These are phyloP conservation scores for Pangasius mekongensis DNA, from an alignment of 2,797 vertebrate genomes.

Conservation along the genomic window DNA sequence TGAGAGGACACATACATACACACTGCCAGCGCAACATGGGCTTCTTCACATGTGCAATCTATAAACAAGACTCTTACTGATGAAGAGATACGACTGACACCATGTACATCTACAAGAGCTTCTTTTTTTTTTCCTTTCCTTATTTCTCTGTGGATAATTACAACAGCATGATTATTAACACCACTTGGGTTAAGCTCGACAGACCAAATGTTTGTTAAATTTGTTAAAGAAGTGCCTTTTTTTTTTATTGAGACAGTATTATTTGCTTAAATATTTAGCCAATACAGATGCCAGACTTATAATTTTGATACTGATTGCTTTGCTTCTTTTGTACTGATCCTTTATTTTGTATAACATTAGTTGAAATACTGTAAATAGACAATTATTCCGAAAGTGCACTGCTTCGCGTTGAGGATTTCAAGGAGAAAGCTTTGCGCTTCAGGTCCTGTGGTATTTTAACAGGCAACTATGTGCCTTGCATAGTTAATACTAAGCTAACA, in stretches of 20 bases:
- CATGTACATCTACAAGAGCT: not conserved
- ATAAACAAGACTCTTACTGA: slow-evolving; percentile 60
- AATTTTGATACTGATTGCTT: slow-evolving; percentile 62
- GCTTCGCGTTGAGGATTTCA: slow-evolving; percentile 53
- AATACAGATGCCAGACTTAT: slow-evolving; percentile 58
- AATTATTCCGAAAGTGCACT: slow-evolving; percentile 53
- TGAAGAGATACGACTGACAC: slow-evolving; percentile 42
- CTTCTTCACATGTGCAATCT: slow-evolving; percentile 61
- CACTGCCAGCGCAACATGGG: slow-evolving; percentile 16
- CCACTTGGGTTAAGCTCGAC: slow-evolving; percentile 56
- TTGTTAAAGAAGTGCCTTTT: slow-evolving; percentile 73
- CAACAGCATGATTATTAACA: slow-evolving; percentile 11
- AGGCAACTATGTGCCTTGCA: slow-evolving; percentile 35
- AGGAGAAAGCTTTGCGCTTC: not conserved
- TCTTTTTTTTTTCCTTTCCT: not conserved
- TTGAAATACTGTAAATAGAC: slow-evolving; percentile 59
- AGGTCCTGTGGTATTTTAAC: not conserved
- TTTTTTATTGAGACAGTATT: slow-evolving; percentile 75
- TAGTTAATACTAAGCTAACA: slow-evolving; percentile 19
- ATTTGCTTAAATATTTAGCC: slow-evolving; percentile 65
- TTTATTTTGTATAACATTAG: slow-evolving; percentile 48
- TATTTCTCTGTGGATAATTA: not conserved
- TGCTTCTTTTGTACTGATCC: slow-evolving; percentile 61
- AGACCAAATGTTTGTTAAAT: slow-evolving; percentile 64
- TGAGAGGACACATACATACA: slow-evolving; percentile 35